These are phyloP conservation scores for Bombus difficillimus DNA, from an alignment of 1,140 invertebrate genomes.

Conservation along the genomic window DNA sequence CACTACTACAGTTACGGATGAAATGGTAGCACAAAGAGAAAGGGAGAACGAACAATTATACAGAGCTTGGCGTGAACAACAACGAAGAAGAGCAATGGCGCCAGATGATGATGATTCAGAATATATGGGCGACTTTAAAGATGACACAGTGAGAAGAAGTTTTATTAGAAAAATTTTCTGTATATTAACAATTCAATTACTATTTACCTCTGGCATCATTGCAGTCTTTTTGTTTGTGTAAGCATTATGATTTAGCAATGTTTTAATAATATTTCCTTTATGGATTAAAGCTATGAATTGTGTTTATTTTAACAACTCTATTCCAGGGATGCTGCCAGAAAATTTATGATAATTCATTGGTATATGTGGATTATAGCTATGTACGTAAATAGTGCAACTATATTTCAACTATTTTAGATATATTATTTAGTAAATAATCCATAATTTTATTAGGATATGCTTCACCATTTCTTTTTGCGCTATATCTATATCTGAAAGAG, in stretches of 20 bases:
- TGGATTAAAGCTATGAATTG: background rate
- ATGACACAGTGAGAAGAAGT: conserved; percentile 60
- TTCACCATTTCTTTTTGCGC: conserved; percentile 80
- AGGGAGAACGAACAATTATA: conserved; percentile 70
- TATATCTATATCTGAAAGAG: conserved; percentile 76
- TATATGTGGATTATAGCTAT: conserved; percentile 69
- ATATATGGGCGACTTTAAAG: conserved; percentile 73
- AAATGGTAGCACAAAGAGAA: conserved; percentile 73
- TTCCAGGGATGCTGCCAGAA: conserved; percentile 60
- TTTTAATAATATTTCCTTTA: background rate
- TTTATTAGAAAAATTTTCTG: conserved; percentile 75
- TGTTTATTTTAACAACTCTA: background rate
- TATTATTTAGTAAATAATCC: background rate
- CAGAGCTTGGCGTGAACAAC: conserved; percentile 66
- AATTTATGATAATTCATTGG: conserved; percentile 70
- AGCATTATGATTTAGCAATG: conserved; percentile 38
- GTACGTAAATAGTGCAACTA: conserved; percentile 58
- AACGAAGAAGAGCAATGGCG: conserved; percentile 53
- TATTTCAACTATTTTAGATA: background rate
- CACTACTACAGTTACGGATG: conserved; percentile 68
- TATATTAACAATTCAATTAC: conserved; percentile 70
- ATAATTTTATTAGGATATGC: conserved; percentile 67
- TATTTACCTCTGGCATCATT: conserved; percentile 69
- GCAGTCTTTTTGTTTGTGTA: conserved; percentile 73
- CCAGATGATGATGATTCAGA: conserved; percentile 46